Conservation (phyloP, 2,797 vertebrate genomes). For the Scleropages formosus region DNA sequence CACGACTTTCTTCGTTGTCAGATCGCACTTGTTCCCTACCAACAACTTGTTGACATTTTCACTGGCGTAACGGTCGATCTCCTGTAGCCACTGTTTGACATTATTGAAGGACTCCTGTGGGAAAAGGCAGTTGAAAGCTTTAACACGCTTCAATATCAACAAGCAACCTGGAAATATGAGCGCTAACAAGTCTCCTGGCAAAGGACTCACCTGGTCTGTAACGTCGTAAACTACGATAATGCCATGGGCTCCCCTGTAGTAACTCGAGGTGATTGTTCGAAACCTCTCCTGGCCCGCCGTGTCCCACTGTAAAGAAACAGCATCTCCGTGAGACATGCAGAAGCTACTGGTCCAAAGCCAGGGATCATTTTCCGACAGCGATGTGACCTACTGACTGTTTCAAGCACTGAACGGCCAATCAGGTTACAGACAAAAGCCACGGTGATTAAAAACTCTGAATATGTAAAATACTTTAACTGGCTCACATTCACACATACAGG, state of each 20-base stretch:
- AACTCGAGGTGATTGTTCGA: constrained; percentile 97
- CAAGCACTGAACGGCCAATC: too few relatives aligned
- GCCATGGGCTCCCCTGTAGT: constrained; percentile 97
- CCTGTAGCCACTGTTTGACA: constrained; percentile 98
- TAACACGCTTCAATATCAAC: neutral
- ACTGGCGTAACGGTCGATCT: constrained; percentile 98
- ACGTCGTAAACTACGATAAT: constrained; percentile 99
- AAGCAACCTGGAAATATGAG: neutral
- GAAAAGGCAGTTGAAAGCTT: constrained; percentile 30
- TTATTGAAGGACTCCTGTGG: constrained; percentile 96
- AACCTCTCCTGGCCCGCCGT: constrained; percentile 97
- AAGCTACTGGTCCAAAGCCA: neutral
- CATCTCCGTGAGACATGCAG: neutral
- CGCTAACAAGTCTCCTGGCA: neutral
- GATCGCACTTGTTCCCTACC: constrained; percentile 98
- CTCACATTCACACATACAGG: neutral
- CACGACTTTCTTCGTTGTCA: constrained; percentile 99
- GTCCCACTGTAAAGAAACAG: constrained; percentile 81
- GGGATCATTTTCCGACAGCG: neutral
- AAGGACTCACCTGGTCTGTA: constrained; percentile 88
- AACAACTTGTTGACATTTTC: constrained; percentile 99
- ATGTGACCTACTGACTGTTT: neutral
- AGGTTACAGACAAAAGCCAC: neutral
- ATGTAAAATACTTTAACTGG: neutral
- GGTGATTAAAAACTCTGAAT: neutral